Base-by-base conservation (phyloP, 2,888 invertebrate genomes). In the Ditula angustiorana region DNA sequence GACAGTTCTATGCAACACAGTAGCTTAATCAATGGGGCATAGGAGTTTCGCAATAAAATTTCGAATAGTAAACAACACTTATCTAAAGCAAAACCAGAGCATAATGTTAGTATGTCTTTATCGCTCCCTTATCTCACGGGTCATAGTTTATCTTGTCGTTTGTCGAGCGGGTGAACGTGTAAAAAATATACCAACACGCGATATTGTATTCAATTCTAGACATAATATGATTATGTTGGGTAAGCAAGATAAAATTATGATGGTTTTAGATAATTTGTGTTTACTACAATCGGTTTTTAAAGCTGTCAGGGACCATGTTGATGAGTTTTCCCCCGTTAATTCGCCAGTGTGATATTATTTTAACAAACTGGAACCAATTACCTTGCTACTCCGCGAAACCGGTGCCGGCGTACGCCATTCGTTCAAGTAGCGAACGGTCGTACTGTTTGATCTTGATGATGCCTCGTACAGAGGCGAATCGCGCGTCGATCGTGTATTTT, bases 171-270 rank as follows among this genome's bases (percentile, higher is more conserved):
- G n/a, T 10, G 41, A 41, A 41, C 41, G 41, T 41, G 19, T 41
- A 41, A 41, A 37, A 41, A 41, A 41, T 41, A 46, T 33, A 13
- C n/a, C n/a, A n/a, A n/a, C n/a, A n/a, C n/a, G n/a, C 23, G 16
- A 35, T 58, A 19, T 57, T 23, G 35, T 16, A 23, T 33, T n/a
- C n/a, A n/a, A 21, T 50, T 2, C 21, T 61, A 61, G 61, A 53
- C 61, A 61, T 53, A 53, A 53, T 55, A 61, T 44, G 11, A 41
- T 21, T 37, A 19, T 28, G 30, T 60, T 44, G 52, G 21, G 60
- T 52, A 52, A 30, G 28, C 5, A 10, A 16, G 60, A 41, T 61
- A 44, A 52, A 3, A 7, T 33, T n/a, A n/a, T n/a, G n/a, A 13
- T 37, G 13, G 16, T 16, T 37, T 1, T 2, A 35, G 35, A 37